Evolutionary conservation across 1,140 invertebrate genomes (phyloP).

Genomic region (Aphelinus certus): DNA sequence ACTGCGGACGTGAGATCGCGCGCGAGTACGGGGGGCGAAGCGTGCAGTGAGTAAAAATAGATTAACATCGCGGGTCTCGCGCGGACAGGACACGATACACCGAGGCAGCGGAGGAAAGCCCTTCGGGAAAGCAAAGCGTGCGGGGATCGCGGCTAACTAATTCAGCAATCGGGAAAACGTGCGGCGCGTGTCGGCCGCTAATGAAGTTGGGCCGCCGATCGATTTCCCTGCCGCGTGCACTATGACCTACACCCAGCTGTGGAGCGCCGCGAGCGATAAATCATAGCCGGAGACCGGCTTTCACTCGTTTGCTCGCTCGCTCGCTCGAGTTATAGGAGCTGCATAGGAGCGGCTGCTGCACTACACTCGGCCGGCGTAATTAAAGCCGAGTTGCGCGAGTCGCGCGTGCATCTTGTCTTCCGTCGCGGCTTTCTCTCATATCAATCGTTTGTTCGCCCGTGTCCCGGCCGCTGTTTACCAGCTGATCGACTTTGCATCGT

Average conservation of each 20-base stretch:
- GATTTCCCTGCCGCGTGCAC: constrained; percentile 13
- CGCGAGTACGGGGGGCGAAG: too few species aligned
- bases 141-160: too few species aligned
- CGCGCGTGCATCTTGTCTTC: neutral
- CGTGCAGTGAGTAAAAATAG: too few species aligned
- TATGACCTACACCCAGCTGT: constrained; percentile 30
- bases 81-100: too few species aligned
- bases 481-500: too few species aligned
- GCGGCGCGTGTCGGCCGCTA: constrained; percentile 12
- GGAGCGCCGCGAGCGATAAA: constrained; percentile 13
- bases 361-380: neutral
- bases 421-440: constrained; percentile 4
- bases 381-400: constrained; percentile 8
- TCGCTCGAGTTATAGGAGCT: constrained; percentile 2
- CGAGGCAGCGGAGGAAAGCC: too few species aligned
- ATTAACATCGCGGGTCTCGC: too few species aligned
- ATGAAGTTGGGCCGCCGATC: constrained; percentile 15
- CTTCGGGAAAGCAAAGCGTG: too few species aligned
- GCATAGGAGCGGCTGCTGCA: neutral
- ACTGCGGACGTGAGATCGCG: too few species aligned
- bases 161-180: neutral
- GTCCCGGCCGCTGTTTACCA: too few species aligned
- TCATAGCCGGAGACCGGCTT: constrained; percentile 15
- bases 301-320: neutral
- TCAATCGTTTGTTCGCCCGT: neutral